Percentiles rank a stretch among this genome's conserved stretches.
These are phyloP conservation scores for Callyntrura sp. DNA, from an alignment of 2,888 invertebrate species.

Conservation along the genomic window DNA sequence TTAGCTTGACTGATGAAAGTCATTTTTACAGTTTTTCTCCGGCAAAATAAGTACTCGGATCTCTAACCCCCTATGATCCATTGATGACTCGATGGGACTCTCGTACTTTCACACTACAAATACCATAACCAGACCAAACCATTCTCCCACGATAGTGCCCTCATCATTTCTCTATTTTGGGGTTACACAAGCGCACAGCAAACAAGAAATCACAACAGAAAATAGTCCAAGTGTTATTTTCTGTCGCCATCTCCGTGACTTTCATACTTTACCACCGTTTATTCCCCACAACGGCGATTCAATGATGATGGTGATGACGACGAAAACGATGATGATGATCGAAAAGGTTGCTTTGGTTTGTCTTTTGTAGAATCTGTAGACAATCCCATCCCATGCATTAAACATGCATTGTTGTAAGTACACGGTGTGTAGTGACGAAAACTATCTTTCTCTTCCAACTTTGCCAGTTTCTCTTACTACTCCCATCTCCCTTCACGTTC, in stretches of 20 bases:
- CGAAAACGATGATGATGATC: constrained; percentile 4
- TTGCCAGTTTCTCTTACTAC: background rate
- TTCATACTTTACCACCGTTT: constrained; percentile 9
- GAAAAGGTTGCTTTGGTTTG: constrained; percentile 53
- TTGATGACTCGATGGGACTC: constrained; percentile 6
- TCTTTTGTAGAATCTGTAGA: constrained; percentile 23
- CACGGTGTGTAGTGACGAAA: constrained; percentile 12
- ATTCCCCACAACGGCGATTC: background rate
- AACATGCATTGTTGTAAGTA: constrained; percentile 39
- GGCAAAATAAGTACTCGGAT: background rate
- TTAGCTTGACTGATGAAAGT: background rate
- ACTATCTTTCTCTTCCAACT: constrained; percentile 10
- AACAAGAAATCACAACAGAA: constrained; percentile 38
- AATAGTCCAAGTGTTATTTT: background rate
- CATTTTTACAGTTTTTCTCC: too few species aligned
- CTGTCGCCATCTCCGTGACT: background rate
- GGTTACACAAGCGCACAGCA: background rate
- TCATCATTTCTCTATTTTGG: background rate
- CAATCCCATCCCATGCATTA: constrained; percentile 58
- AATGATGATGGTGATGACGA: constrained; percentile 13
- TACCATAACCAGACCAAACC: background rate
- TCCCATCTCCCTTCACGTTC: background rate
- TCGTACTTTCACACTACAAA: background rate
- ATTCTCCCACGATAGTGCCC: background rate
- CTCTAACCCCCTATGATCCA: background rate